phyloP scores from a whole-genome alignment of 1,140 invertebrate genomes.

The Papilio dardanus region DNA sequence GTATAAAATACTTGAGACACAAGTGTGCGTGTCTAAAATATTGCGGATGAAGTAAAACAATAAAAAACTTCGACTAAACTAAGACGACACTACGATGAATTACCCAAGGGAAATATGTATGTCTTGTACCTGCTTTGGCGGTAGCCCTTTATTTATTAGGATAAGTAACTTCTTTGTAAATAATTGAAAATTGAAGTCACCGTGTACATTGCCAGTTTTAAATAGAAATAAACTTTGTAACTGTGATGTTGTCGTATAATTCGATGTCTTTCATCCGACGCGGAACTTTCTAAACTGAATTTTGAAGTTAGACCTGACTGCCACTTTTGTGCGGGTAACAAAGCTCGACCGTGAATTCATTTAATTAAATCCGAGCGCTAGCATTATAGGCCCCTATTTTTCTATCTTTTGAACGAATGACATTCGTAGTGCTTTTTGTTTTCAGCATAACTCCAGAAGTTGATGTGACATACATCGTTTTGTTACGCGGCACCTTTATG shows the following conservation, averaged over 20 bases:
- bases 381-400: neutral
- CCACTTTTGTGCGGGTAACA: slow-evolving; percentile 3
- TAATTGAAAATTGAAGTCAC: neutral
- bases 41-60: too few species aligned
- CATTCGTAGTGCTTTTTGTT: neutral
- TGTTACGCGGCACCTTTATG: neutral
- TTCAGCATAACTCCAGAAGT: neutral
- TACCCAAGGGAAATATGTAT: too few species aligned
- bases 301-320: neutral
- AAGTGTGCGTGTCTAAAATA: neutral
- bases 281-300: neutral
- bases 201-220: neutral
- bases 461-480: neutral
- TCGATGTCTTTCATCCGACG: neutral
- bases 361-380: neutral
- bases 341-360: neutral
- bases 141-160: neutral
- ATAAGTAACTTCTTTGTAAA: neutral
- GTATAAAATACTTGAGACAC: neutral
- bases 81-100: too few species aligned
- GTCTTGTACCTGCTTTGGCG: too few species aligned
- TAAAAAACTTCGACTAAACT: too few species aligned
- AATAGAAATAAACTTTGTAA: neutral
- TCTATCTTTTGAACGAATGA: neutral
- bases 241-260: neutral